phyloP scores from a whole-genome alignment of 2,888 invertebrate genomes.

The Phoenoteleia sp. region DNA sequence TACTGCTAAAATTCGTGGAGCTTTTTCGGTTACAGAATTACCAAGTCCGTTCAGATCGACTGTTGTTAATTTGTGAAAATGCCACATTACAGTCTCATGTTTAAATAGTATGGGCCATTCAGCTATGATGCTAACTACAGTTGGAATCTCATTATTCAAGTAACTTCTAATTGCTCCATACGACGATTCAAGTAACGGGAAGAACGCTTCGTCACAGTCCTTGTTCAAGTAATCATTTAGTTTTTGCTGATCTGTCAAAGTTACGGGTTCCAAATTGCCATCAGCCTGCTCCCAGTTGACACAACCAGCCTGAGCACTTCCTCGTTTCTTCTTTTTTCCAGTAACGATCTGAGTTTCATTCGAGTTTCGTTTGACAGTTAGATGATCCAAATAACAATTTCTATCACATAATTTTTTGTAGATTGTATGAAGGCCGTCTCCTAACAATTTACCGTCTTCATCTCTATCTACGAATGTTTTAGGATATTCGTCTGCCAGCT shows the following conservation, averaged over 20 bases:
- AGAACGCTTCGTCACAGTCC: constrained; percentile 2
- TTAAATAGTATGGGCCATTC: constrained; percentile 24
- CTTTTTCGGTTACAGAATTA: constrained; percentile 10
- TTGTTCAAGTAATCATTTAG: not conserved
- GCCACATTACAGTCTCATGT: constrained; percentile 16
- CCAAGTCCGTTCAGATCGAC: constrained; percentile 11
- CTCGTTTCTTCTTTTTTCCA: not conserved
- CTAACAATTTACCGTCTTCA: not conserved
- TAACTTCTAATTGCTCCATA: not conserved
- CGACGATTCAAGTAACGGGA: not conserved
- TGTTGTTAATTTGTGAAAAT: constrained; percentile 7
- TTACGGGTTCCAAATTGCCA: not conserved
- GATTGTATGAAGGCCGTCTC: not conserved
- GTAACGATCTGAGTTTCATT: not conserved
- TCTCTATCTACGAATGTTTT: not conserved
- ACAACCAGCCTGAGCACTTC: constrained; percentile 20
- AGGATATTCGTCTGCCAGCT: not conserved
- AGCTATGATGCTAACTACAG: not conserved
- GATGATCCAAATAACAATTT: not conserved
- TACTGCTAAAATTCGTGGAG: not conserved
- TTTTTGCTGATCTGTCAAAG: constrained; percentile 5
- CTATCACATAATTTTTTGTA: constrained; percentile 15
- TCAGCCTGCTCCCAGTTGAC: constrained; percentile 2
- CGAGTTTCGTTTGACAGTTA: not conserved
- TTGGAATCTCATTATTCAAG: constrained; percentile 1